Conservation (phyloP, 2,888 invertebrate genomes). For the Xestoiulus laeticollis region DNA sequence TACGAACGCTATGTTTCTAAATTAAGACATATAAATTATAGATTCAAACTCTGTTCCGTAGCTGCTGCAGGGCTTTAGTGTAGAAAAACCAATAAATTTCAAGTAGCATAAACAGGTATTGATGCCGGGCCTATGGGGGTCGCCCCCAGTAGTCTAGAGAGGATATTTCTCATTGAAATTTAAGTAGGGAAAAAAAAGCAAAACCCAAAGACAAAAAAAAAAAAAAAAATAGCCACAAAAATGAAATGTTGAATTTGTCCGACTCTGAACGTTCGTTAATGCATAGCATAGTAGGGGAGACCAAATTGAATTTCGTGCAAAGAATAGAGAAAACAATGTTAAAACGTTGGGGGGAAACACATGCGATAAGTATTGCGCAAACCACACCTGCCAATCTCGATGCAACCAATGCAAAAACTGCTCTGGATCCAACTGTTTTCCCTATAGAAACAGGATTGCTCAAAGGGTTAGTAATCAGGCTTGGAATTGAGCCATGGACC, state of each 20-base stretch:
- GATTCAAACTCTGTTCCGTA: conserved; percentile 1
- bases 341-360: neutral
- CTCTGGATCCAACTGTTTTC: neutral
- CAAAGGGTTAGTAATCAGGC: conserved; percentile 38
- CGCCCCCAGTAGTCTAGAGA: neutral
- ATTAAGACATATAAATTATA: conserved; percentile 39
- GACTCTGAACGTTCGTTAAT: conserved; percentile 31
- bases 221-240: conserved; percentile 31
- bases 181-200: neutral
- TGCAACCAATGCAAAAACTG: conserved; percentile 41
- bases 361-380: conserved; percentile 10
- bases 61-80: conserved; percentile 14
- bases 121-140: neutral
- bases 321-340: conserved; percentile 43
- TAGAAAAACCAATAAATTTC: conserved; percentile 25
- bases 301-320: conserved; percentile 40
- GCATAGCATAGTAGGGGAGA: conserved; percentile 40
- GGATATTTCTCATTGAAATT: conserved; percentile 33
- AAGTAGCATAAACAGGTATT: conserved; percentile 21
- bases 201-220: neutral
- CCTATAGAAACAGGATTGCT: neutral
- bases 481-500: conserved; percentile 41
- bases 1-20: neutral
- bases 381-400: conserved; percentile 35
- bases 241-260: conserved; percentile 43